Conservation (phyloP, 2,113 vertebrate genomes). For the Cebus imitator region DNA sequence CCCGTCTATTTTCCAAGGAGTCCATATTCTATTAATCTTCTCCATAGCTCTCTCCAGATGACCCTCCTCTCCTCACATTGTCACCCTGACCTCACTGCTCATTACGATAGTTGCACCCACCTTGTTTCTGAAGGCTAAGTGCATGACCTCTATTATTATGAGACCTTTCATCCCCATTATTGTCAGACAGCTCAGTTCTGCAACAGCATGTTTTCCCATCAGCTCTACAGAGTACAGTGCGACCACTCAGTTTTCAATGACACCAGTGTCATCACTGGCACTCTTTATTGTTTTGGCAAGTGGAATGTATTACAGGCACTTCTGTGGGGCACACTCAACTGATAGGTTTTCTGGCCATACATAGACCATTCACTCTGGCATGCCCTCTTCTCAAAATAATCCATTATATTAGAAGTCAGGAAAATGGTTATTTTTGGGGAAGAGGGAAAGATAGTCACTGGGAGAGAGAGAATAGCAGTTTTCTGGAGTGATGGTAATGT, state of each 20-base stretch:
- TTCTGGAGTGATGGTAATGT: neutral
- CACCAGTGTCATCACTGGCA: neutral
- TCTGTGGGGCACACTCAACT: neutral
- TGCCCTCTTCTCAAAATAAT: neutral
- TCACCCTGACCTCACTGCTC: neutral
- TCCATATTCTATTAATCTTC: neutral
- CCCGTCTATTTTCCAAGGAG: neutral
- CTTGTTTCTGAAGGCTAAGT: neutral
- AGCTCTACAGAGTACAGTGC: neutral
- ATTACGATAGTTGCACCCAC: neutral
- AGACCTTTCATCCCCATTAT: neutral
- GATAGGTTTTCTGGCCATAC: neutral
- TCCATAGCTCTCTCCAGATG: neutral
- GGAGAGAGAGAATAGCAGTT: neutral
- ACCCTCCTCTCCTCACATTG: neutral
- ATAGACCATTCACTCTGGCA: neutral
- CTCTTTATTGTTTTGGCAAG: neutral
- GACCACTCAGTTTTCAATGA: neutral
- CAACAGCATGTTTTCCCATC: no score
- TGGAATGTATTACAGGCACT: neutral
- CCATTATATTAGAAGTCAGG: neutral
- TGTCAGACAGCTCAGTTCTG: neutral
- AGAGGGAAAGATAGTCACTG: neutral
- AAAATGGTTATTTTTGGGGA: neutral
- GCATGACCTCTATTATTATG: neutral